Base-by-base conservation (phyloP, 2,797 vertebrate genomes). In the Sebastes minor region DNA sequence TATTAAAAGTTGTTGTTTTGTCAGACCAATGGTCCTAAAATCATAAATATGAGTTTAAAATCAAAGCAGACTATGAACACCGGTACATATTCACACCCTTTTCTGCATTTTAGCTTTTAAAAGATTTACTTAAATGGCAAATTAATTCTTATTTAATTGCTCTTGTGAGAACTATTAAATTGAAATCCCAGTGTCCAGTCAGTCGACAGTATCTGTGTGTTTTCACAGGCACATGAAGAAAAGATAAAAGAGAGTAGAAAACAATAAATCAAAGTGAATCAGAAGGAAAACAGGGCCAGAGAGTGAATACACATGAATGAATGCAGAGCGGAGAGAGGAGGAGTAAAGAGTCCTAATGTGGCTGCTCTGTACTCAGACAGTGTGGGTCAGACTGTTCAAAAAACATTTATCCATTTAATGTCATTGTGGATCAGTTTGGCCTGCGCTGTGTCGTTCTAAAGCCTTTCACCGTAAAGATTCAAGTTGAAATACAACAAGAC, bases 271-370 rank as follows among this genome's bases (percentile, higher is more conserved):
- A 25, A 13, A 5, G 65, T 33, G 53, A 42, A 56, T 72, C 56
- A 64, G 78, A 65, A 32, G 20, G 59, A 28, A 73, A 77, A 61
- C 27, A 20, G 32, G 13, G 71, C 74, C 65, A 30, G 66, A 71
- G 75, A 71, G 42, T 16, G 71, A 81, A 81, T 75, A 28, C 11
- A 70, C 52, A 70, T 85, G 80, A 77, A 82, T 73, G 46, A 66
- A 49, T 18, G 76, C 30, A 16, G 76, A 78, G 28, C 13, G 6
- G 25, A 67, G 68, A 42, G 59, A 69, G 22, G 33, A 33, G 23
- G 79, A 61, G 66, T 46, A 46, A 46, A 46, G 42, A 7, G 42
- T 46, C 16, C 5, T 42, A 3, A 46, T 46, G 42, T 42, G 38
- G 38, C 38, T 16, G 38, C 38, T 16, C 38, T 42, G 13, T 42